Evolutionary conservation across 2,113 vertebrate species (phyloP), one percentile per base, ranked within the genome.

Genomic region (Oncorhynchus gorbuscha): DNA sequence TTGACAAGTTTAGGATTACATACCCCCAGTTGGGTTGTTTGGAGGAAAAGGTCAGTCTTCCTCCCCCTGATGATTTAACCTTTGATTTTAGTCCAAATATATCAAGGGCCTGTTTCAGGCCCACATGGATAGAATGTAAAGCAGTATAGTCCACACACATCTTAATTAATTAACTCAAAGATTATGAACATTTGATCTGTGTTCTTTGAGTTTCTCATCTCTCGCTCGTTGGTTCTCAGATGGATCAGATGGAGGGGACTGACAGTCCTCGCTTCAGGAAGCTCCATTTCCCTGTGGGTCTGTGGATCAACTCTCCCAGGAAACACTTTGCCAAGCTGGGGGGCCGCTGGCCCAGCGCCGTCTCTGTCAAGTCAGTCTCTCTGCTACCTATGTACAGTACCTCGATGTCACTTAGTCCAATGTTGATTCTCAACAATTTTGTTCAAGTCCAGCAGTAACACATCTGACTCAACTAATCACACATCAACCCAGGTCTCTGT

Each of bases 271-370:
- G 95, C 71, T 94, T 95, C 73, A 94, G 95, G 89, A 97, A 96
- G 75, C 95, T 96, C 22, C 94, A 97, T 89, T 95, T 97, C 88
- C 96, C 96, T 2, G 95, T 96, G 78, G 96, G 96, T 82, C 92
- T 97, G 85, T 97, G 96, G 96, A 97, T 97, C 89, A 96, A 97
- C 88, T 97, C 96, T 5, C 96, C 96, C 71, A 91, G 96, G 88
- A 97, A 97, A 90, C 96, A 96, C 83, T 94, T 97, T 85, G 95
- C 95, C 80, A 97, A 97, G 85, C 90, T 96, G 28, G 95, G 96
- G 51, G 90, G 94, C 61, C 94, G 96, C 66, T 97, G 96, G 96
- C 96, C 96, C 73, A 97, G 96, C 1, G 95, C 94, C 5, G 91
- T 92, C 69, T 97, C 96, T n/a, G 95, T 97, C 86, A 96, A 95